These are phyloP conservation scores for Phallusia fumigata DNA, from an alignment of 23 tunicate genomes.

Conservation along the genomic window DNA sequence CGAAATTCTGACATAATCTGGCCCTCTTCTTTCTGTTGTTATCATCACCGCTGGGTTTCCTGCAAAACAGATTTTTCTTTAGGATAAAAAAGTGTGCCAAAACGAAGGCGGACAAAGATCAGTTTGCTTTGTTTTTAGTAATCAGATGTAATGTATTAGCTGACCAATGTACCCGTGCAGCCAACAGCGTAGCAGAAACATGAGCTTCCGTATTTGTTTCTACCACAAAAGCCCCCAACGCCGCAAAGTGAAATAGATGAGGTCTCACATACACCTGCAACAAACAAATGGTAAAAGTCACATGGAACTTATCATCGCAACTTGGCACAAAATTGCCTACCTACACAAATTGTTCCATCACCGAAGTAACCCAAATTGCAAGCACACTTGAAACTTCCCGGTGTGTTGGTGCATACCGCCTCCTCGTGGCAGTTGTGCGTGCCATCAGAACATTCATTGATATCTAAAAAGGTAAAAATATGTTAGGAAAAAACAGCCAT, in stretches of 20 bases:
- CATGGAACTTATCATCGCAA: too few relatives aligned
- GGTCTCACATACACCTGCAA: neutral
- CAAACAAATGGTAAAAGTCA: neutral
- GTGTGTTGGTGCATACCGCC: constrained; percentile 8
- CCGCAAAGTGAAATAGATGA: neutral
- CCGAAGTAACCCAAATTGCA: neutral
- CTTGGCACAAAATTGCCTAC: too few relatives aligned
- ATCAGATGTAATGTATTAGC: too few relatives aligned
- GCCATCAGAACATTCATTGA: neutral
- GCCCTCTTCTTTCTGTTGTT: too few relatives aligned
- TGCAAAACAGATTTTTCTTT: too few relatives aligned
- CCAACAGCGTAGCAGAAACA: neutral
- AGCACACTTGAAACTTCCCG: neutral
- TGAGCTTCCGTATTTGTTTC: neutral
- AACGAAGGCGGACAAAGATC: too few relatives aligned
- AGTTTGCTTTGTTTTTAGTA: too few relatives aligned
- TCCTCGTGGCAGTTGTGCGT: neutral
- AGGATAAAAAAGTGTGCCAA: too few relatives aligned
- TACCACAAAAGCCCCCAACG: neutral
- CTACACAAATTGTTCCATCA: neutral
- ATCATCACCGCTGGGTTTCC: too few relatives aligned
- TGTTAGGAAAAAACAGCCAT: too few relatives aligned
- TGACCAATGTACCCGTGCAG: neutral
- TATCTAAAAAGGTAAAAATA: too few relatives aligned
- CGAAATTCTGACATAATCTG: too few relatives aligned